Percentiles rank a stretch among this genome's conserved stretches.
Conservation (phyloP, 1,140 invertebrate genomes). For the Cephus cinctus region DNA sequence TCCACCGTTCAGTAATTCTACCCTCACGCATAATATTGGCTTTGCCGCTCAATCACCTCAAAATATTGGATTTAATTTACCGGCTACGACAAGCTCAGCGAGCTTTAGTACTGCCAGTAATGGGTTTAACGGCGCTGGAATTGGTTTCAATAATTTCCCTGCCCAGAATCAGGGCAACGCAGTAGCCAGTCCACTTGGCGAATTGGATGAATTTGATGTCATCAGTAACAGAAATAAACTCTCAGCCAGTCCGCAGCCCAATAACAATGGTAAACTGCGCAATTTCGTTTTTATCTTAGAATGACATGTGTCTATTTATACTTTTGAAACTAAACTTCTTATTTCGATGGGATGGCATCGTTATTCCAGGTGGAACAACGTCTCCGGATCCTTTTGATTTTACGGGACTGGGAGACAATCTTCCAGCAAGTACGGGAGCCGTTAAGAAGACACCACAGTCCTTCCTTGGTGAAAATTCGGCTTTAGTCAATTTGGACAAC, state of each 20-base stretch:
- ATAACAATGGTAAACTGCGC: conserved; percentile 53
- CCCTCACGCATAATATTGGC: conserved; percentile 35
- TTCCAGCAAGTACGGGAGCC: conserved; percentile 55
- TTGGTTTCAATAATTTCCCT: conserved; percentile 41
- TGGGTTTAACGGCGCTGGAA: conserved; percentile 43
- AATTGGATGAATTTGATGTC: conserved; percentile 81
- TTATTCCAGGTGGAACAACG: conserved; percentile 41
- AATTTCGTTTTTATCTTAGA: too few relatives aligned
- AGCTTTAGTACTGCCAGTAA: conserved; percentile 42
- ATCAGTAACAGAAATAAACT: conserved; percentile 69
- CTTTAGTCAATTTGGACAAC: conserved; percentile 93
- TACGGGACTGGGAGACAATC: conserved; percentile 59
- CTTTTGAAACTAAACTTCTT: background rate
- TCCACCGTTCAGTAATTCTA: conserved; percentile 35
- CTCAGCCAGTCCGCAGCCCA: conserved; percentile 45
- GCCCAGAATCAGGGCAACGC: conserved; percentile 33
- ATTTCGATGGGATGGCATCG: conserved; percentile 7
- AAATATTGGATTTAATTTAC: conserved; percentile 46
- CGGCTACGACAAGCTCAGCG: conserved; percentile 30
- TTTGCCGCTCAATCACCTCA: conserved; percentile 39
- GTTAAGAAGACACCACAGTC: conserved; percentile 85
- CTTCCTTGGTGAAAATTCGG: conserved; percentile 92
- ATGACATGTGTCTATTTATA: too few relatives aligned
- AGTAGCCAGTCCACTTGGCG: conserved; percentile 62
- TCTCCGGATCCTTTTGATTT: conserved; percentile 73